A percentile compares a stretch with the other conserved stretches of the same genome.
These are phyloP conservation scores for Lordiphosa mommai DNA, from an alignment of 1,140 invertebrate species.

Conservation along the genomic window DNA sequence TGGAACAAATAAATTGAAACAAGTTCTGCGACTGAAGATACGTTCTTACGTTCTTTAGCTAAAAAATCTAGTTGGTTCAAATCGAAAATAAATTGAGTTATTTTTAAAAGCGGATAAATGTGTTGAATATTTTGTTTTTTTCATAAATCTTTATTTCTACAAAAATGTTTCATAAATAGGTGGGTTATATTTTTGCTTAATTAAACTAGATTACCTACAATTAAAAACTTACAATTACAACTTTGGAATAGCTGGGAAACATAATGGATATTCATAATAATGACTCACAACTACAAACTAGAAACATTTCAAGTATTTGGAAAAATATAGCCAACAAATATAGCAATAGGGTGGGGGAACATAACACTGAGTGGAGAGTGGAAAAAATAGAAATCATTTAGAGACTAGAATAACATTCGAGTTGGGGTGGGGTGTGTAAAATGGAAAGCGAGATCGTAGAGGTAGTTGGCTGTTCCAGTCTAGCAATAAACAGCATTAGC, in stretches of 20 bases:
- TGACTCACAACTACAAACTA: constrained; percentile 34
- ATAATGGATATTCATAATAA: constrained; percentile 11
- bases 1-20: no score
- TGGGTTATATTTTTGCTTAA: constrained; percentile 41
- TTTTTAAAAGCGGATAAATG: no score
- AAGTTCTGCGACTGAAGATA: no score
- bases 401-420: constrained; percentile 76
- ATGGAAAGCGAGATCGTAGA: constrained; percentile 13
- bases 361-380: constrained; percentile 36
- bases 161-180: constrained; percentile 67
- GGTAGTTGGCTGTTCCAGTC: not conserved
- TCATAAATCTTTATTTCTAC: constrained; percentile 46
- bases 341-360: constrained; percentile 17
- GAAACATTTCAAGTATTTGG: constrained; percentile 35
- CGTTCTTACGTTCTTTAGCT: no score
- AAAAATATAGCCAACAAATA: constrained; percentile 35
- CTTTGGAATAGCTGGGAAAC: constrained; percentile 72
- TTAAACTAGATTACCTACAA: constrained; percentile 23
- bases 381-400: constrained; percentile 40
- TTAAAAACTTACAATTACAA: constrained; percentile 40
- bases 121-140: not conserved
- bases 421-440: constrained; percentile 25
- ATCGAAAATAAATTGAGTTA: no score
- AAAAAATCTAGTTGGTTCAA: no score
- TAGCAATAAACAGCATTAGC: constrained; percentile 47